Percentiles rank a stretch among this genome's conserved stretches.
These are phyloP conservation scores for Brachionus rotundiformis DNA, from an alignment of 1,140 invertebrate species.

Conservation along the genomic window DNA sequence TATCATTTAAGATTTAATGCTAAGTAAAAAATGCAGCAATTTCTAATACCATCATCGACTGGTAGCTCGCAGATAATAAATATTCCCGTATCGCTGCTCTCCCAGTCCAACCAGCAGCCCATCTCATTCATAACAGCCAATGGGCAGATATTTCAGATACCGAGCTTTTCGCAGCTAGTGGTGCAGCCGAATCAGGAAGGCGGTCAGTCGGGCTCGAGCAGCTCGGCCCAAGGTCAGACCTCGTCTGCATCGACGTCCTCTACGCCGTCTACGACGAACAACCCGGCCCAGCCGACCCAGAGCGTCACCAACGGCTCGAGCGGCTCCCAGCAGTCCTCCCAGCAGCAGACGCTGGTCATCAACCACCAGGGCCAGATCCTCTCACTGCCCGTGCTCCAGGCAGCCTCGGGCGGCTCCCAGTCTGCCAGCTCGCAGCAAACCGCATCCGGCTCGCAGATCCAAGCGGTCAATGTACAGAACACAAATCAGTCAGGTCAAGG, in stretches of 20 bases:
- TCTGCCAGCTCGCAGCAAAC: background rate
- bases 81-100: constrained; percentile 38
- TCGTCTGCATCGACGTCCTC: background rate
- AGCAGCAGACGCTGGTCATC: constrained; percentile 40
- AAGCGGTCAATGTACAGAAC: background rate
- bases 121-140: constrained; percentile 39
- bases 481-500: background rate
- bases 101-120: constrained; percentile 45
- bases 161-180: constrained; percentile 7
- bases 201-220: background rate
- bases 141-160: constrained; percentile 48
- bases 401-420: background rate
- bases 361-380: constrained; percentile 40
- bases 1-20: constrained; percentile 7
- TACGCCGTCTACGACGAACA: background rate
- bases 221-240: background rate
- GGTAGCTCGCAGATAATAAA: constrained; percentile 49
- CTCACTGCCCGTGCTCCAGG: constrained; percentile 20
- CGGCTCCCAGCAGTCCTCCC: background rate
- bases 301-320: background rate
- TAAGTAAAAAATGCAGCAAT: constrained; percentile 50
- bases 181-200: constrained; percentile 10
- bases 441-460: background rate
- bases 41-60: constrained; percentile 49
- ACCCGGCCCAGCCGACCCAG: background rate